phyloP scores from a whole-genome alignment of 2,113 vertebrate species.

The Athene cunicularia region DNA sequence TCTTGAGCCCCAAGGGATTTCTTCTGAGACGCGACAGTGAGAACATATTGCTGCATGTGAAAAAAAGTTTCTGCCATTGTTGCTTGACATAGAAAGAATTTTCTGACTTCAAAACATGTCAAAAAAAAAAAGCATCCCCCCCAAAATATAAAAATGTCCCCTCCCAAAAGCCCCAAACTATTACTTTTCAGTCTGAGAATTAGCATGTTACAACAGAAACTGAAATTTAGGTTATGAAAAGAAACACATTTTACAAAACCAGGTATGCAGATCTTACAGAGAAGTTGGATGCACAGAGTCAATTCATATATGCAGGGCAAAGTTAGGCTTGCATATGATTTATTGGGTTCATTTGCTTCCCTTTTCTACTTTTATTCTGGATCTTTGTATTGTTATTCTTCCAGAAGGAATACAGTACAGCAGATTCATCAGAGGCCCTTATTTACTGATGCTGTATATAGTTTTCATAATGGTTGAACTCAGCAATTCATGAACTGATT shows the following conservation, averaged over 20 bases:
- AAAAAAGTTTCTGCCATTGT: not conserved
- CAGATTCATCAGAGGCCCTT: constrained; percentile 61
- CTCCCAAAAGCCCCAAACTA: accelerated
- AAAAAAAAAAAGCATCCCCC: not conserved
- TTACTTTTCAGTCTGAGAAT: not conserved
- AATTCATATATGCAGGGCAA: not conserved
- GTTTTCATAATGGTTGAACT: constrained; percentile 63
- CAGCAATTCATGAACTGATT: constrained; percentile 62
- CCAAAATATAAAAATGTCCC: not conserved
- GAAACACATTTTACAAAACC: not conserved
- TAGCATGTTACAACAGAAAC: not conserved
- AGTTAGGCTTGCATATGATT: not conserved
- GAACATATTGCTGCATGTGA: not conserved
- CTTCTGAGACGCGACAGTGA: not conserved
- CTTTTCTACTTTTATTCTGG: constrained; percentile 23
- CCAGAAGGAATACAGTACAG: constrained; percentile 20
- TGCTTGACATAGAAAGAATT: not conserved
- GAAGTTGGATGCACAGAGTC: not conserved
- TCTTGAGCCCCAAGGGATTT: not conserved
- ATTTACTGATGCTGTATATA: constrained; percentile 66
- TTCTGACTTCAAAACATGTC: not conserved
- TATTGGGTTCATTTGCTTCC: constrained; percentile 12
- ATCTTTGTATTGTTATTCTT: constrained; percentile 36
- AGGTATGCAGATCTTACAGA: not conserved
- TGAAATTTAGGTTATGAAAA: not conserved